Base-by-base conservation (phyloP, 1,140 invertebrate species). In the Contarinia nasturtii region DNA sequence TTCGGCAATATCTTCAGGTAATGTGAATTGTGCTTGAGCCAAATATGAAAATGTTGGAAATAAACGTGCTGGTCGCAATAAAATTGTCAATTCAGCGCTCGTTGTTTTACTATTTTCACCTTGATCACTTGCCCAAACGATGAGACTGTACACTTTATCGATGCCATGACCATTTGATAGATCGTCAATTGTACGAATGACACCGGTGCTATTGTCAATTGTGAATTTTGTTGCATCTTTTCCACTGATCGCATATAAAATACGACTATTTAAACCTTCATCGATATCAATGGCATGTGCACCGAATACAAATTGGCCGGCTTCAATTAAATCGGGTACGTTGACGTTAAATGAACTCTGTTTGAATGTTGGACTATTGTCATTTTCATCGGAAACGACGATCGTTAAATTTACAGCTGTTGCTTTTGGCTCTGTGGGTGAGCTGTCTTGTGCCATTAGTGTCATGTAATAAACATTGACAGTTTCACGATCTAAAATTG, bases 251-350 rank as follows among this genome's bases (percentile, higher is more conserved):
- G 70, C 74, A 60, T 92, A 94, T 11, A 73, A 64, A 21, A 93
- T 77, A 53, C 76, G 73, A 27, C 84, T 82, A 59, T 92, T 92
- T 1, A 72, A 57, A 1, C 79, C 86, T 37, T 77, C 72, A 60
- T 94, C 89, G 44, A 71, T 69, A 61, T 93, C 89, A 7, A 67
- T 65, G 1, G 88, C 88, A 62, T 79, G 80, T 0, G 83, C 82
- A 11, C 87, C 88, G 65, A 89, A 89, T 15, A 94, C 84, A 66
- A 92, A 93, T 55, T 78, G 73, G 62, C 80, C 82, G 38, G 74
- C 65, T 51, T 73, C 67, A 1, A 79, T 87, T 8, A 75, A 72
- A 53, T 88, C 85, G 0, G 86, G 81, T 43, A 90, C 75, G 46
- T 83, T 79, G 4, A 86, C 76, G 46, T 77, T 77, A 57, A 86